These are phyloP conservation scores for Nymphalis c-album DNA, from an alignment of 2,888 invertebrate species.

Conservation along the genomic window DNA sequence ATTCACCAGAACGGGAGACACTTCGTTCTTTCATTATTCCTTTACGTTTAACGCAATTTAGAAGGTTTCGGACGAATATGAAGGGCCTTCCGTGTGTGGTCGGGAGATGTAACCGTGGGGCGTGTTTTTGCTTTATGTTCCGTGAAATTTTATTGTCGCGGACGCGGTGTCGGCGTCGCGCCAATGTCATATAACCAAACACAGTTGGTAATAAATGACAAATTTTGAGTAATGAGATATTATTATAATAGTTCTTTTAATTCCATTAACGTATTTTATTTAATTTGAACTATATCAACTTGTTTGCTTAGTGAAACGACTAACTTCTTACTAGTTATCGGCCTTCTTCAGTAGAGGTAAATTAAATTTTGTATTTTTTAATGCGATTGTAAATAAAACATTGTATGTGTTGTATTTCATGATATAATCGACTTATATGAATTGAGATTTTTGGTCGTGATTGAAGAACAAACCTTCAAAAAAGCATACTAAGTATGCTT, in stretches of 20 bases:
- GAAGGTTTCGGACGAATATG: slow-evolving; percentile 31
- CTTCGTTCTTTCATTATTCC: slow-evolving; percentile 39
- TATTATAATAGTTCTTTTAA: background rate
- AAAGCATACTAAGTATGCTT: too few species aligned
- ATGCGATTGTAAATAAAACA: too few species aligned
- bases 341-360: too few species aligned
- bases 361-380: too few species aligned
- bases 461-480: too few species aligned
- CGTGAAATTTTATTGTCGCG: slow-evolving; percentile 79
- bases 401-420: too few species aligned
- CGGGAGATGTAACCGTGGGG: slow-evolving; percentile 65
- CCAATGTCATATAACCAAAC: slow-evolving; percentile 44
- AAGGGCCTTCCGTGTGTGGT: slow-evolving; percentile 58
- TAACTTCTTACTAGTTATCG: too few species aligned
- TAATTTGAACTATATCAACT: too few species aligned
- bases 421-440: too few species aligned
- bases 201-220: slow-evolving; percentile 26
- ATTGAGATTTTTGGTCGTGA: too few species aligned
- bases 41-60: slow-evolving; percentile 20
- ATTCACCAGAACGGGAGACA: slow-evolving; percentile 53
- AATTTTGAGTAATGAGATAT: slow-evolving; percentile 10
- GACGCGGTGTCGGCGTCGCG: slow-evolving; percentile 53
- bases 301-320: too few species aligned
- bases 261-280: background rate
- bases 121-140: slow-evolving; percentile 81